Evolutionary conservation across 2,113 vertebrate genomes (phyloP), one percentile per base, ranked within the genome.

Genomic region (Crotophaga sulcirostris): DNA sequence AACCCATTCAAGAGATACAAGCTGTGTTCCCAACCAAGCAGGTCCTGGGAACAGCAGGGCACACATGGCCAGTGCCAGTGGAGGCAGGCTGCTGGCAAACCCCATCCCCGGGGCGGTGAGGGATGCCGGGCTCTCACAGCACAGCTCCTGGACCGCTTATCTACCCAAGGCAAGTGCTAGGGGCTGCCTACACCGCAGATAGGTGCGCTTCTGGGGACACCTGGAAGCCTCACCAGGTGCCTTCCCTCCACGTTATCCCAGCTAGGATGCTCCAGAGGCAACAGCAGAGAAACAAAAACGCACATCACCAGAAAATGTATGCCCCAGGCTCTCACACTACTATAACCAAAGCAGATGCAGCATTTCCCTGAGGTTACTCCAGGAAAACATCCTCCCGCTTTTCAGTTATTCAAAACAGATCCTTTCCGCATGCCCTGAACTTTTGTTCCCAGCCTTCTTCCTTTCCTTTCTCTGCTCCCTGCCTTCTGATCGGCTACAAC

Each of bases 21-120:
- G 51, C 31, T 2, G 21, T 1, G 12, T 4, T 44, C 44, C 40
- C 1, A 1, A 21, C 16, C 29, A 3, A 24, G 83, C 45, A 52
- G 70, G n/a, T 34, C 51, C 60, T 21, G 36, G 59, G n/a, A 31
- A 8, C 33, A 18, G 44, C 0, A 3, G 6, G 59, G 33, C 25
- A 55, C 40, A 11, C 0, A 1, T 16, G 7, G 2, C 2, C 1
- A 2, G 64, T 42, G 73, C 38, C 8, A 2, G 20, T 1, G 2
- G 44, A 55, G n/a, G 42, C 40, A 58, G 29, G 42, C 28, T 49
- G 81, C 55, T 6, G 2, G 49, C 45, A 74, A 73, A 81, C 13
- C 44, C 55, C 4, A 0, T 14, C 47, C 44, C 47, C 3, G 0
- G 5, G 14, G 17, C 13, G 13, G 1, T 2, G 25, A 77, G 54